Evolutionary conservation across 2,888 invertebrate genomes (phyloP).

Genomic region (Drosophila neotestacea): DNA sequence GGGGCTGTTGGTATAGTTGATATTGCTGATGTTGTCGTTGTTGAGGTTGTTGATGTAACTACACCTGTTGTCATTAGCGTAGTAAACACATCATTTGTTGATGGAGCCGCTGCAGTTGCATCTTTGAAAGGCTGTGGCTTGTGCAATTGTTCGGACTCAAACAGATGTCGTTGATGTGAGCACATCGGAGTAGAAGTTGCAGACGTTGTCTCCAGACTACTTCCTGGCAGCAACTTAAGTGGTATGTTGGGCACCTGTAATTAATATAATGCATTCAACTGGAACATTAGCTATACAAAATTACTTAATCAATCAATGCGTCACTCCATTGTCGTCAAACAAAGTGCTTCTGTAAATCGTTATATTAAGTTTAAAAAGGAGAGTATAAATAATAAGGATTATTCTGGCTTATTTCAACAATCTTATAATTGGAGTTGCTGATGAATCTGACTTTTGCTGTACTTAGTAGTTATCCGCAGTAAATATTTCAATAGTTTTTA

Average conservation of each 20-base stretch:
- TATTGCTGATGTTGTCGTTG: slow-evolving; percentile 28
- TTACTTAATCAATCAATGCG: slow-evolving; percentile 31
- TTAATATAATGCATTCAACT: slow-evolving; percentile 53
- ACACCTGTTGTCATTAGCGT: slow-evolving; percentile 50
- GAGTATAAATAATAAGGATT: too few species aligned
- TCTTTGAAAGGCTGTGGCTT: slow-evolving; percentile 60
- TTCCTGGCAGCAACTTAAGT: slow-evolving; percentile 65
- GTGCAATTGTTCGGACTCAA: slow-evolving; percentile 79
- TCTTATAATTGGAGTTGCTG: background rate
- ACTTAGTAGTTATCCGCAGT: too few species aligned
- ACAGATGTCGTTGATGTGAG: slow-evolving; percentile 83
- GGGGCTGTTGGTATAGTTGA: slow-evolving; percentile 34
- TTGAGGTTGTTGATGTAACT: slow-evolving; percentile 25
- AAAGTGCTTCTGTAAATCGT: too few species aligned
- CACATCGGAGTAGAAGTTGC: slow-evolving; percentile 59
- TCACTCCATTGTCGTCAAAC: too few species aligned
- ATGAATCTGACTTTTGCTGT: too few species aligned
- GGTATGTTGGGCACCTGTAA: slow-evolving; percentile 85
- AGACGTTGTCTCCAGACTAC: slow-evolving; percentile 28
- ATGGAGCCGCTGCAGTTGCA: slow-evolving; percentile 32
- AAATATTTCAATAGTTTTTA: too few species aligned
- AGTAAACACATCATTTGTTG: slow-evolving; percentile 56
- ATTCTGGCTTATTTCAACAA: slow-evolving; percentile 15
- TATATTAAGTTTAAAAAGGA: too few species aligned
- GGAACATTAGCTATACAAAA: slow-evolving; percentile 43